Evolutionary conservation across 2,888 invertebrate genomes (phyloP).

Genomic region (Drosophila buzzatii): DNA sequence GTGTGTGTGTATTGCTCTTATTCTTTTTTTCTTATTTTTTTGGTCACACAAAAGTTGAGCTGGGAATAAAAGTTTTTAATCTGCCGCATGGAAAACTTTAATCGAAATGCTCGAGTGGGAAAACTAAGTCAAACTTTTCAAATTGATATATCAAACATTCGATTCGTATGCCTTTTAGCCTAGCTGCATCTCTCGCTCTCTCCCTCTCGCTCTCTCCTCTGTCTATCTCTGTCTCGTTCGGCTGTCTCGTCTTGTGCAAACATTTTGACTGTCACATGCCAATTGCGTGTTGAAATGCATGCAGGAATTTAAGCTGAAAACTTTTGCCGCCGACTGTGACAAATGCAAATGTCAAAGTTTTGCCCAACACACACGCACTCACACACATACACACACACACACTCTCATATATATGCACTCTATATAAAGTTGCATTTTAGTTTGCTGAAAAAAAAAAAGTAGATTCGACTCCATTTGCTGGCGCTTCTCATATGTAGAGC

Average conservation of each 20-base stretch:
- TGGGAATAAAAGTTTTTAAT: slow-evolving; percentile 73
- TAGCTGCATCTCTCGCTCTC: neutral
- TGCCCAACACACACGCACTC: slow-evolving; percentile 10
- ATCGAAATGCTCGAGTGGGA: slow-evolving; percentile 68
- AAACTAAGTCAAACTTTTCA: slow-evolving; percentile 80
- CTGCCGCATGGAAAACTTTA: slow-evolving; percentile 77
- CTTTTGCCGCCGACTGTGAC: slow-evolving; percentile 71
- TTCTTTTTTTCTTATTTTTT: slow-evolving; percentile 28
- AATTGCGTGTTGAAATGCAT: slow-evolving; percentile 76
- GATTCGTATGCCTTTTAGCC: slow-evolving; percentile 57
- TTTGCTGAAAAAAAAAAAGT: slow-evolving; percentile 44
- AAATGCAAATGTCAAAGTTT: slow-evolving; percentile 79
- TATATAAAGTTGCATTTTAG: slow-evolving; percentile 28
- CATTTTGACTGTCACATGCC: slow-evolving; percentile 78
- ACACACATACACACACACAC: neutral
- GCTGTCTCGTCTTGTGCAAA: slow-evolving; percentile 56
- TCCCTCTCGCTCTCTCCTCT: neutral
- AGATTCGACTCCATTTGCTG: slow-evolving; percentile 36
- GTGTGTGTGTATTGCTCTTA: neutral
- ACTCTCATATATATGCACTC: neutral
- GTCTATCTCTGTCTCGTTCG: neutral
- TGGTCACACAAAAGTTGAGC: slow-evolving; percentile 55
- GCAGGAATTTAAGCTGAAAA: slow-evolving; percentile 78
- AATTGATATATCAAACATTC: slow-evolving; percentile 82
- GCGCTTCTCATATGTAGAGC: slow-evolving; percentile 3